phyloP scores from a whole-genome alignment of 2,797 vertebrate genomes.

The Neosalanx taihuensis region DNA sequence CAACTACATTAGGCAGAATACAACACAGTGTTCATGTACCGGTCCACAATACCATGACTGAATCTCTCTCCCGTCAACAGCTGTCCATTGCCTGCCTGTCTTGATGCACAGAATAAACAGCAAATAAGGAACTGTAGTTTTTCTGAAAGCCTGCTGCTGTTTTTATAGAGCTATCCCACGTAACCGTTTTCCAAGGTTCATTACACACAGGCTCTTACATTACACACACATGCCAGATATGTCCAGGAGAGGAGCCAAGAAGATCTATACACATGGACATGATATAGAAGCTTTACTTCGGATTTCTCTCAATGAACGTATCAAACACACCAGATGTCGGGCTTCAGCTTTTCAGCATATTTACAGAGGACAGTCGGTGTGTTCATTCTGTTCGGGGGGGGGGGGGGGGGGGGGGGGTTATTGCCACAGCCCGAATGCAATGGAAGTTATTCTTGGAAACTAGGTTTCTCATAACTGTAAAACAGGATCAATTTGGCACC shows the following conservation, averaged over 20 bases:
- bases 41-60: neutral
- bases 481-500: constrained; percentile 22
- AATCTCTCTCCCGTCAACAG: constrained; percentile 2
- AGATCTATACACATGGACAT: constrained; percentile 9
- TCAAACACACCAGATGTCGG: constrained; percentile 36
- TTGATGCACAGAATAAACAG: constrained; percentile 2
- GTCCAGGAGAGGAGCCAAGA: constrained; percentile 37
- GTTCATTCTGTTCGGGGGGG: constrained; percentile 2
- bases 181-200: constrained; percentile 49
- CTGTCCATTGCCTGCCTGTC: neutral
- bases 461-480: neutral
- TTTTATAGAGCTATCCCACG: constrained; percentile 32
- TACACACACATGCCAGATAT: constrained; percentile 33
- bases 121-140: constrained; percentile 13
- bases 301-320: constrained; percentile 18
- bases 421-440: constrained; percentile 11
- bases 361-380: constrained; percentile 1
- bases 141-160: constrained; percentile 24
- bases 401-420: neutral
- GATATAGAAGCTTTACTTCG: neutral
- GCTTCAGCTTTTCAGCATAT: neutral
- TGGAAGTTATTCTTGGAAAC: neutral
- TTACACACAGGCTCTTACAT: constrained; percentile 25
- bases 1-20: neutral
- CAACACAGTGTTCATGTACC: neutral